Conservation (phyloP, 2,888 invertebrate genomes). For the Oligia latruncula region DNA sequence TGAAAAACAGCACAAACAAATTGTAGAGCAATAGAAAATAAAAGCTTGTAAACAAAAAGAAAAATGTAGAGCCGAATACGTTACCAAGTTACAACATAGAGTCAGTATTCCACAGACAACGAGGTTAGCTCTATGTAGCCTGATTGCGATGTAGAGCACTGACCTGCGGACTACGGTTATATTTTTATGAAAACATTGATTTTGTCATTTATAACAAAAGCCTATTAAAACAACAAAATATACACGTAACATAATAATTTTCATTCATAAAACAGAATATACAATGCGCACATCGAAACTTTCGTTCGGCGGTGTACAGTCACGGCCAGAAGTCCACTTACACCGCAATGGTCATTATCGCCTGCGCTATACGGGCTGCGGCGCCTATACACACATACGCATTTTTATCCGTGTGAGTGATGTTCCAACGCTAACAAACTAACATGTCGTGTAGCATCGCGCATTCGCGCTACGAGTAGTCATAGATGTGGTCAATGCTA, state of each 20-base stretch:
- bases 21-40: conserved; percentile 16
- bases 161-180: neutral
- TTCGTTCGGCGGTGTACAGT: conserved; percentile 45
- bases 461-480: no score
- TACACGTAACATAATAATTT: conserved; percentile 26
- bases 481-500: no score
- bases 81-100: conserved; percentile 43
- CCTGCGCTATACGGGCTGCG: no score
- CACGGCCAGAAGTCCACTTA: no score
- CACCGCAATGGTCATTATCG: no score
- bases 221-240: conserved; percentile 27
- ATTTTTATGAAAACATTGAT: conserved; percentile 1
- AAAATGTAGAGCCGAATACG: conserved; percentile 20
- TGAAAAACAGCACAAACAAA: neutral
- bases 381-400: no score
- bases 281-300: conserved; percentile 49
- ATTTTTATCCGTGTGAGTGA: no score
- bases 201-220: conserved; percentile 24
- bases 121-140: conserved; percentile 42
- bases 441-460: no score
- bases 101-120: conserved; percentile 28
- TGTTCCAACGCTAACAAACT: no score
- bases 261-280: conserved; percentile 46
- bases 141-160: conserved; percentile 52
- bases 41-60: conserved; percentile 24